phyloP scores from a whole-genome alignment of 2,888 invertebrate genomes.

The Hecatera dysodea region DNA sequence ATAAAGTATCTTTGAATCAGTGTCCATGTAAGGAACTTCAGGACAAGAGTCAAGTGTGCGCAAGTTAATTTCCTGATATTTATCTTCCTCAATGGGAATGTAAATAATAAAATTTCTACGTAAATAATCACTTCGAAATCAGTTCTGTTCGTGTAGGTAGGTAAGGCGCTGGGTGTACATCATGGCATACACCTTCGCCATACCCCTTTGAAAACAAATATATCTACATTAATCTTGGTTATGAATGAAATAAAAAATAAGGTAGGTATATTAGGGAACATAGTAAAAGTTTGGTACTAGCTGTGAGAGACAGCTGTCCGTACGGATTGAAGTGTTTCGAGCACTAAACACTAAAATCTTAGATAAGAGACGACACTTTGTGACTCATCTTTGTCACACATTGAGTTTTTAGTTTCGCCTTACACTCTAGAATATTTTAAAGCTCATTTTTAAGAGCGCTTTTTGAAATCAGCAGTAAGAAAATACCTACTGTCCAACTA shows the following conservation, averaged over 20 bases:
- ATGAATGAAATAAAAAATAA: neutral
- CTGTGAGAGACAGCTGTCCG: constrained; percentile 5
- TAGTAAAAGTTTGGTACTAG: constrained; percentile 15
- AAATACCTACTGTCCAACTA: neutral
- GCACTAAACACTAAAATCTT: constrained; percentile 33
- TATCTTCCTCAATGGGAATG: too few species aligned
- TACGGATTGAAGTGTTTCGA: constrained; percentile 28
- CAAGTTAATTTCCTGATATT: too few species aligned
- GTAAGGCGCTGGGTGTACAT: too few species aligned
- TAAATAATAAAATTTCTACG: too few species aligned
- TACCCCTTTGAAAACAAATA: too few species aligned
- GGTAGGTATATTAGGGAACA: neutral
- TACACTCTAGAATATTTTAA: constrained; percentile 14
- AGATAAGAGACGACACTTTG: constrained; percentile 23
- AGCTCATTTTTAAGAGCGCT: neutral
- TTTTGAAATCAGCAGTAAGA: neutral
- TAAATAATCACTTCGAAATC: too few species aligned
- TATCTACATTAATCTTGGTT: too few species aligned
- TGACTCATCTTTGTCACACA: constrained; percentile 35
- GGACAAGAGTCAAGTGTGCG: too few species aligned
- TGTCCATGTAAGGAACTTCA: too few species aligned
- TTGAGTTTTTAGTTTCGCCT: neutral
- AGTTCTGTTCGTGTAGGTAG: too few species aligned
- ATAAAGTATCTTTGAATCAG: too few species aligned
- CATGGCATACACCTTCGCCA: too few species aligned